Percentiles rank a stretch among this genome's conserved stretches.
Evolutionary conservation across 2,113 vertebrate species (phyloP).

Genomic region (Gallinago jamesoni): DNA sequence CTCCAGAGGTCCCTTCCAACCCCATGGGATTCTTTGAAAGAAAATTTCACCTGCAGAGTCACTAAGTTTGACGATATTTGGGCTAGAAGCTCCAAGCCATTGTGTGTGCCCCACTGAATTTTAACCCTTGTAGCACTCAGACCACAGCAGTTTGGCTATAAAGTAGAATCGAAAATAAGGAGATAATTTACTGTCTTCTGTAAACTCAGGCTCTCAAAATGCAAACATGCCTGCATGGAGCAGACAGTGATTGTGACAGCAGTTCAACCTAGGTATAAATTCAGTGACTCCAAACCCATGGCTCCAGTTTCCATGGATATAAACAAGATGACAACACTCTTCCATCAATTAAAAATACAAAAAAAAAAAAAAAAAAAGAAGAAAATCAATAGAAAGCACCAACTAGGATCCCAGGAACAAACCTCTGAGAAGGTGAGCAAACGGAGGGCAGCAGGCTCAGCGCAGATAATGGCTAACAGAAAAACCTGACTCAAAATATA

Average conservation of each 20-base stretch:
- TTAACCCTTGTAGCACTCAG: background rate
- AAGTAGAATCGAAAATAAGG: background rate
- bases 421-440: background rate
- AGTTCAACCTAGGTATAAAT: background rate
- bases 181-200: background rate
- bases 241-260: background rate
- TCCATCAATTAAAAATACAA: background rate
- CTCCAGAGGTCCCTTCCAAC: no score
- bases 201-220: background rate
- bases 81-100: background rate
- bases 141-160: background rate
- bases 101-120: background rate
- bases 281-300: background rate
- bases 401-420: background rate
- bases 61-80: background rate
- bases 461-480: fast-evolving
- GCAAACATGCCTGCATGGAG: background rate
- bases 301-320: background rate
- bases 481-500: background rate
- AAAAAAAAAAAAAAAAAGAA: background rate
- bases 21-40: background rate
- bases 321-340: background rate
- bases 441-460: background rate
- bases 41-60: constrained; percentile 47
- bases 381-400: background rate